Base-by-base conservation (phyloP, 2,113 vertebrate genomes). In the Grammomys surdaster region DNA sequence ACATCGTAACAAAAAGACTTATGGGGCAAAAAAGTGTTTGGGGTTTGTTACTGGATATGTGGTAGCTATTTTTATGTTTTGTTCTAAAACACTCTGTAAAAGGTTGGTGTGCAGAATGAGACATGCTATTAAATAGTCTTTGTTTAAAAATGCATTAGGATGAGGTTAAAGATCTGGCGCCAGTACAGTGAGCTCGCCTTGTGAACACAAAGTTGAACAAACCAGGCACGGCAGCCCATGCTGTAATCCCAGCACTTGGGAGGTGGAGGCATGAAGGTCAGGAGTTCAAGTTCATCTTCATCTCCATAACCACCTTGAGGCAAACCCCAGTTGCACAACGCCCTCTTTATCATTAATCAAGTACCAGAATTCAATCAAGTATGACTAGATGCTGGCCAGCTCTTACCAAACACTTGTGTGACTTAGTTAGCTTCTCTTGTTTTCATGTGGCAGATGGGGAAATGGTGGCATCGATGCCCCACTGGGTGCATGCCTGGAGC, bases 31-130 rank as follows among this genome's bases (percentile, higher is more conserved):
- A 48, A 60, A 78, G 24, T 67, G 70, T 65, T 43, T 93, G 65
- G 11, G 76, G 48, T 60, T 20, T n/a, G 28, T 73, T 85, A 69
- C 22, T 60, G 85, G 92, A 48, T 85, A 85, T 88, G 46, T 75
- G 31, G 48, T 56, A 65, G 56, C 80, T 81, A 10, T 36, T 76
- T 90, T 78, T 75, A 56, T 93, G 56, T 54, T 92, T 95, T 86
- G 40, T 92, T 82, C 46, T 36, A 81, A 92, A 88, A 28, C 33
- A 28, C 72, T 76, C 54, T 77, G 69, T 36, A 48, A 5, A 81
- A 43, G 33, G 88, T 84, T 40, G 7, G 56, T 60, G 36, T 84
- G 31, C 20, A 40, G 78, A 92, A 89, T 43, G n/a, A 73, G 33
- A 70, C 78, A 72, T 46, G 60, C 46, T 31, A 46, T 14, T 43